Base-by-base conservation (phyloP, 1,140 invertebrate species). In the Apis florea region DNA sequence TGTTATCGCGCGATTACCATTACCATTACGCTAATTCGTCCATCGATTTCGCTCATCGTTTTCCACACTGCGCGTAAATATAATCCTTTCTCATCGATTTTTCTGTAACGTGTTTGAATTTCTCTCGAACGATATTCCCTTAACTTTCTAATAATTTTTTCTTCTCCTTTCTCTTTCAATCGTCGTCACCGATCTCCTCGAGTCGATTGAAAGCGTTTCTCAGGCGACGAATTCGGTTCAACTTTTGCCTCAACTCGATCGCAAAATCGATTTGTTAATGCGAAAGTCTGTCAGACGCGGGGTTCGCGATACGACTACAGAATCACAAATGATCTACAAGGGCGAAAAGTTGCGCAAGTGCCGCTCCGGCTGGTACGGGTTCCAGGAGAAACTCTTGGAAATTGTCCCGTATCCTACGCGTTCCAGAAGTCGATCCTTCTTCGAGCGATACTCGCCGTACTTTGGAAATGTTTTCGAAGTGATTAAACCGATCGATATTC, bases 271-370 rank as follows among this genome's bases (percentile, higher is more conserved):
- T 40, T 59, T 49, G 76, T 78, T 58, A 47, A 78, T 70, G 47
- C 31, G 66, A 68, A 61, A 71, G 67, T 47, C 24, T 19, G 59
- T 64, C 59, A 26, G 12, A 12, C 15, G 12, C 8, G 24, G n/a
- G 26, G 59, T 53, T 79, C 3, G 12, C 31, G 59, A 49, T 63
- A 49, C 49, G 26, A 63, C 51, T 67, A 17, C 56, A 17, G 31
- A 21, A 24, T 69, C 75, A 47, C 21, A 51, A 73, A 66, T 72
- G 69, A 73, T 73, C 69, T 73, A 79, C 70, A 64, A 79, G 70
- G 70, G 26, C 31, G 58, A 71, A 73, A 73, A 79, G 78, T 79
- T 79, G 51, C 17, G 51, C 51, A 63, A 79, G 78, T 73, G 51
- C 26, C 51, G 56, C 69, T 79, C 31, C 49, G 24, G 17, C 15